phyloP scores from a whole-genome alignment of 2,113 vertebrate genomes.

The Symphodus melops region DNA sequence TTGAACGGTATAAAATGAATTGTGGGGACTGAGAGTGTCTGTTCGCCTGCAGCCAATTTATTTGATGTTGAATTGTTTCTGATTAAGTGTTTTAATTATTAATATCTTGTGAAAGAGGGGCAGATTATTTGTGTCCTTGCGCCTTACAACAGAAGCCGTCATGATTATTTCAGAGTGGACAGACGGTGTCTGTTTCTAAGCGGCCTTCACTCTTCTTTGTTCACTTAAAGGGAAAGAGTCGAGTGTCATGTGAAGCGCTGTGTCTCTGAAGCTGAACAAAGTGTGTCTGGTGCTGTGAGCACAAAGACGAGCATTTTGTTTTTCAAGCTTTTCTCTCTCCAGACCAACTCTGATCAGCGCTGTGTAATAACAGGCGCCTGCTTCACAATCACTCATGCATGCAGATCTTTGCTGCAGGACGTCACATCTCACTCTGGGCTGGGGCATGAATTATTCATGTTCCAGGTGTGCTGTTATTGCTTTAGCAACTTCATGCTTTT shows the following conservation, averaged over 20 bases:
- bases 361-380: not conserved
- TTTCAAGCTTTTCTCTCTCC: not conserved
- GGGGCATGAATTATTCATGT: conserved; percentile 37
- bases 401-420: not conserved
- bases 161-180: conserved; percentile 3
- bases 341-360: not conserved
- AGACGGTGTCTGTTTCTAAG: conserved; percentile 13
- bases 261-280: conserved; percentile 31
- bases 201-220: conserved; percentile 29
- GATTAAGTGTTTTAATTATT: no score
- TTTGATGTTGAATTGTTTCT: no score
- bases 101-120: no score
- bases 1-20: no score
- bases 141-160: conserved; percentile 18
- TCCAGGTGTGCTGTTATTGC: not conserved
- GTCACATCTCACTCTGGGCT: conserved; percentile 18
- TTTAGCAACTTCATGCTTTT: conserved; percentile 46
- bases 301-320: conserved; percentile 11
- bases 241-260: not conserved
- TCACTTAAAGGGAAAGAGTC: conserved; percentile 9
- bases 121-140: not conserved
- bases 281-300: conserved; percentile 28
- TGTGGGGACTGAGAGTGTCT: no score
- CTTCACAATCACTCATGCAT: not conserved
- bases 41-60: no score